phyloP scores from a whole-genome alignment of 1,140 invertebrate genomes.

The Neodiprion lecontei region DNA sequence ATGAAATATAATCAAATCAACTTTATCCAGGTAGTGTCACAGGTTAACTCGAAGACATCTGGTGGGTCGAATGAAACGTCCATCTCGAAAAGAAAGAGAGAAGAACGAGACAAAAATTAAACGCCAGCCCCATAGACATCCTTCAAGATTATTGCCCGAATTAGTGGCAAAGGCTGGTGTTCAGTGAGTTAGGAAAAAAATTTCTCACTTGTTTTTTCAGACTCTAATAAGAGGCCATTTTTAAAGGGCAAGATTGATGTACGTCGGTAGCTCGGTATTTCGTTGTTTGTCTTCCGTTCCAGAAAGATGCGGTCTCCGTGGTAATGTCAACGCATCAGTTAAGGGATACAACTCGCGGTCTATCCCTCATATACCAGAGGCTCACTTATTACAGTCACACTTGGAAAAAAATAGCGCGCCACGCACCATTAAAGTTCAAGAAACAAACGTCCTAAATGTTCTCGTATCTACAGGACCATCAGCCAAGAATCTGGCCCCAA shows the following conservation, averaged over 20 bases:
- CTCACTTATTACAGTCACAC: background rate
- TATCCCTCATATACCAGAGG: background rate
- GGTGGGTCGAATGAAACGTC: background rate
- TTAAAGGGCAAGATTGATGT: conserved; percentile 4
- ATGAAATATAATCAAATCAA: background rate
- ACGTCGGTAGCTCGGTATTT: background rate
- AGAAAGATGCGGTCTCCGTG: background rate
- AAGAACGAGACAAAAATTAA: background rate
- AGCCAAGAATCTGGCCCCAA: background rate
- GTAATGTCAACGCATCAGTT: conserved; percentile 12
- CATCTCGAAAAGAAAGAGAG: background rate
- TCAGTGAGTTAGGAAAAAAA: background rate
- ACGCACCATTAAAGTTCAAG: background rate
- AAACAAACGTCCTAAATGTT: background rate
- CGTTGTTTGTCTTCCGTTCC: conserved; percentile 10
- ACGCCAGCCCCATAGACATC: background rate
- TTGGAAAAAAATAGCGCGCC: background rate
- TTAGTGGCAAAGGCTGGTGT: background rate
- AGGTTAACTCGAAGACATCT: background rate
- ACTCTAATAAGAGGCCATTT: conserved; percentile 5
- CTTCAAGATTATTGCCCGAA: conserved; percentile 1
- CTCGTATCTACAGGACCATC: background rate
- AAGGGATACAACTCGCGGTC: background rate
- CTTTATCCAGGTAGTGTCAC: background rate
- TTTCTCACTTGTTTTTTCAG: conserved; percentile 1